A percentile compares a stretch with the other conserved stretches of the same genome.
Conservation (phyloP, 2,888 invertebrate genomes). For the Ceraclea dissimilis region DNA sequence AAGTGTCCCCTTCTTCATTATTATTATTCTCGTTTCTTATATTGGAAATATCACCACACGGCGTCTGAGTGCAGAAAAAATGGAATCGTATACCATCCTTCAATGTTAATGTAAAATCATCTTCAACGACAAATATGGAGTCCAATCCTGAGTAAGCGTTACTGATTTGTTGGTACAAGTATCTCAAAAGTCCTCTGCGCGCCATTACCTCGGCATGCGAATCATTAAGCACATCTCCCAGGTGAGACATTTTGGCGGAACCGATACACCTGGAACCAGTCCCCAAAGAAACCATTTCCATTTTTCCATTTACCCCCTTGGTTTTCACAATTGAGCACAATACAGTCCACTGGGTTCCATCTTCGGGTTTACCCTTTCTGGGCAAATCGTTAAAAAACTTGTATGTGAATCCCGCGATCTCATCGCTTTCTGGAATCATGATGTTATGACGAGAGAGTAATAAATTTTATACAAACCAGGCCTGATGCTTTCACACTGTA, state of each 20-base stretch:
- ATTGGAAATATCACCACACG: slow-evolving; percentile 93
- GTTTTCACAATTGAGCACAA: slow-evolving; percentile 63
- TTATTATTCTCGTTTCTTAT: slow-evolving; percentile 35
- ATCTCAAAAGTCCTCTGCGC: slow-evolving; percentile 72
- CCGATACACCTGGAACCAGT: slow-evolving; percentile 92
- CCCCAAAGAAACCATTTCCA: slow-evolving; percentile 69
- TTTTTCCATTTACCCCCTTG: slow-evolving; percentile 27
- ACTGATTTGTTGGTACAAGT: slow-evolving; percentile 59
- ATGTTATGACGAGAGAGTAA: too few relatives aligned
- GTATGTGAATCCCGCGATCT: too few relatives aligned
- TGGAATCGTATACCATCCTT: slow-evolving; percentile 60
- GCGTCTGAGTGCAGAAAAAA: slow-evolving; percentile 79
- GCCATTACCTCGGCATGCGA: slow-evolving; percentile 89
- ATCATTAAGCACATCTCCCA: slow-evolving; percentile 74
- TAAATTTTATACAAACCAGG: too few relatives aligned
- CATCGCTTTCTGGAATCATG: too few relatives aligned
- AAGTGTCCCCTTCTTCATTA: too few relatives aligned
- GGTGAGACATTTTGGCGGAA: slow-evolving; percentile 51
- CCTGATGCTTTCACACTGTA: too few relatives aligned
- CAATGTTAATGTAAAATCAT: slow-evolving; percentile 40
- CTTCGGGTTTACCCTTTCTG: slow-evolving; percentile 73
- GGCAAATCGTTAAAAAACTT: slow-evolving; percentile 55
- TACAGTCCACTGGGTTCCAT: slow-evolving; percentile 77
- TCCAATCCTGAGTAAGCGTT: slow-evolving; percentile 32
- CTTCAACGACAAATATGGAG: slow-evolving; percentile 34